These are phyloP conservation scores for Gopherus flavomarginatus DNA, from an alignment of 2,113 vertebrate genomes.

Conservation along the genomic window DNA sequence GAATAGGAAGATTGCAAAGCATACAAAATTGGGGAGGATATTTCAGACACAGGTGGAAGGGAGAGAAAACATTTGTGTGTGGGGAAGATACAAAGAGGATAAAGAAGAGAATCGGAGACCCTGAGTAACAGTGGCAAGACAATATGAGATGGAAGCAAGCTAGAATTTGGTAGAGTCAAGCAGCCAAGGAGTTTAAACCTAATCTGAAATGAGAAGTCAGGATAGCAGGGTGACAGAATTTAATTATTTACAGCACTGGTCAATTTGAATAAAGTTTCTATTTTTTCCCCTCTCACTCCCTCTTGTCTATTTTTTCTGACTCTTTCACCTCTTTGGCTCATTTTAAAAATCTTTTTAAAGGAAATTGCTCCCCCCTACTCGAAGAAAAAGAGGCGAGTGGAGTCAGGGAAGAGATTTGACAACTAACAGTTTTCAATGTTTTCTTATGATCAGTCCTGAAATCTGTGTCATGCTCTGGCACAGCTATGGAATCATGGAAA, in stretches of 20 bases:
- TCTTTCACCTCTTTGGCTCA: neutral
- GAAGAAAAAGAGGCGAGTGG: neutral
- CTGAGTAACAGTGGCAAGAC: neutral
- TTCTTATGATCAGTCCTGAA: neutral
- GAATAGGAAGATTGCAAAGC: neutral
- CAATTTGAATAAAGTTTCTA: neutral
- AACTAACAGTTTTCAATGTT: neutral
- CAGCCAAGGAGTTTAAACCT: neutral
- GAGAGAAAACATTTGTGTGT: neutral
- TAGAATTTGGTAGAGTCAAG: neutral
- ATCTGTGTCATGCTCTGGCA: neutral
- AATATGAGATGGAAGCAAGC: neutral
- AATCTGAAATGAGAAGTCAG: neutral
- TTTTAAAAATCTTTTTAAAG: neutral
- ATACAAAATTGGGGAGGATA: neutral
- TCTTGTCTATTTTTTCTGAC: neutral
- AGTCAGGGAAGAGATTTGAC: neutral
- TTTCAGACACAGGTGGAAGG: fast-evolving
- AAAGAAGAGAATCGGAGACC: neutral
- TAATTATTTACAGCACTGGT: neutral
- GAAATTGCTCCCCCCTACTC: neutral
- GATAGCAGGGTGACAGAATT: neutral
- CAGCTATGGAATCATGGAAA: neutral
- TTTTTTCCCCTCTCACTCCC: neutral
- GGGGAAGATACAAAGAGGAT: fast-evolving